Percentiles rank a stretch among this genome's conserved stretches.
Evolutionary conservation across 1,140 invertebrate genomes (phyloP).

Genomic region (Glomeris maerens): DNA sequence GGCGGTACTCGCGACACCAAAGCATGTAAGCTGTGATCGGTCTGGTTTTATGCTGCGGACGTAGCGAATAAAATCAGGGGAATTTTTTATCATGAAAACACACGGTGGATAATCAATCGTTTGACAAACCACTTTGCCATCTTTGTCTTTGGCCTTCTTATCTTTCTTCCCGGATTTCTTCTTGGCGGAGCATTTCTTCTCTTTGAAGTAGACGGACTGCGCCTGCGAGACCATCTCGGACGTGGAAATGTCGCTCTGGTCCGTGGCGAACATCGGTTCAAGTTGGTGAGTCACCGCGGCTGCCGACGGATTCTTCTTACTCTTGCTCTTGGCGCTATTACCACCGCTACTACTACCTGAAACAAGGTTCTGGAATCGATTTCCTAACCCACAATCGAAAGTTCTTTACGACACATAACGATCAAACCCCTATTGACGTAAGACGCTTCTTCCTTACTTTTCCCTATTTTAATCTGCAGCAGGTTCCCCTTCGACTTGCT

Average conservation of each 20-base stretch:
- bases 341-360: too few relatives aligned
- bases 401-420: too few relatives aligned
- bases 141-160: constrained; percentile 10
- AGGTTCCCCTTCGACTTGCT: too few relatives aligned
- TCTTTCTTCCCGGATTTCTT: constrained; percentile 11
- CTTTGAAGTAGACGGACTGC: background rate
- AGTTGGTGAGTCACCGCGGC: constrained; percentile 5
- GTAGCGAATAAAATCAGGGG: constrained; percentile 18
- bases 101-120: background rate
- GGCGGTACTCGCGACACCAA: constrained; percentile 68
- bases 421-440: too few relatives aligned
- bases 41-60: constrained; percentile 57
- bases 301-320: constrained; percentile 8
- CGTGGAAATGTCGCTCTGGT: background rate
- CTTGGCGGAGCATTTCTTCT: constrained; percentile 3
- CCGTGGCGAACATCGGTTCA: background rate
- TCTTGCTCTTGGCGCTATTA: constrained; percentile 8
- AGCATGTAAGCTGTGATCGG: constrained; percentile 72
- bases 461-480: too few relatives aligned
- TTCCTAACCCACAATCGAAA: too few relatives aligned
- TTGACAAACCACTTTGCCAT: constrained; percentile 1
- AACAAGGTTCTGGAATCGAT: too few relatives aligned
- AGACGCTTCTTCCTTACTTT: too few relatives aligned
- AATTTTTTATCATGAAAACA: background rate
- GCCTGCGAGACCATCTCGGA: background rate